Evolutionary conservation across 2,113 vertebrate species (phyloP), one percentile per base, ranked within the genome.

Genomic region (Eudyptes chrysolophus): DNA sequence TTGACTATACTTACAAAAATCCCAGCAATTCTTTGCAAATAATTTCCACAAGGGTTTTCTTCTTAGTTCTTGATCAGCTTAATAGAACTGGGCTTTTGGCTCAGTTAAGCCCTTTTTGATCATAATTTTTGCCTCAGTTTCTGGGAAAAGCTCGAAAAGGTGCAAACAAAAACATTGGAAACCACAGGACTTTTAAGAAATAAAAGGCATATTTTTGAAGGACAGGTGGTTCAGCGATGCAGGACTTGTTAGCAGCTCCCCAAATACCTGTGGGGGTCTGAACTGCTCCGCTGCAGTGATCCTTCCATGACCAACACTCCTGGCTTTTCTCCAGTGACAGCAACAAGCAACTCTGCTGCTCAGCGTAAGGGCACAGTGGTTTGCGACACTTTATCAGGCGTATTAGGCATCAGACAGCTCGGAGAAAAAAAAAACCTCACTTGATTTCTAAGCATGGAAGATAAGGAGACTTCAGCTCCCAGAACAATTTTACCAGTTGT

Each of bases 221-320:
- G 51, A 6, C 1, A 7, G 7, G 10, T 34, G 15, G 15, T 17
- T 62, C 7, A 26, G 72, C 0, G 1, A 24, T 26, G 61, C 11
- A 19, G 36, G 51, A 48, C 13, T 48, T 49, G 22, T 27, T 34
- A 72, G 42, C 29, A 52, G 29, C 66, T 79, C 44, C 44, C 44
- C n/a, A 49, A 9, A 12, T 22, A 54, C 8, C 20, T 7, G 13
- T 7, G 51, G 57, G n/a, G 27, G 8, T 54, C 68, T 61, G 46
- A 32, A 8, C 13, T 16, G 10, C 57, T 61, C 36, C 1, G 2
- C 48, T 36, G 34, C 9, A 1, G 4, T 1, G 15, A 10, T 1
- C 13, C 16, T 49, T 32, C 58, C 71, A 3, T 11, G 13, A 21
- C 26, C 44, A 26, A 12, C 19, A 5, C 40, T 14, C 1, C 1